phyloP scores from a whole-genome alignment of 2,888 invertebrate species.

The Stenodera caucasica region DNA sequence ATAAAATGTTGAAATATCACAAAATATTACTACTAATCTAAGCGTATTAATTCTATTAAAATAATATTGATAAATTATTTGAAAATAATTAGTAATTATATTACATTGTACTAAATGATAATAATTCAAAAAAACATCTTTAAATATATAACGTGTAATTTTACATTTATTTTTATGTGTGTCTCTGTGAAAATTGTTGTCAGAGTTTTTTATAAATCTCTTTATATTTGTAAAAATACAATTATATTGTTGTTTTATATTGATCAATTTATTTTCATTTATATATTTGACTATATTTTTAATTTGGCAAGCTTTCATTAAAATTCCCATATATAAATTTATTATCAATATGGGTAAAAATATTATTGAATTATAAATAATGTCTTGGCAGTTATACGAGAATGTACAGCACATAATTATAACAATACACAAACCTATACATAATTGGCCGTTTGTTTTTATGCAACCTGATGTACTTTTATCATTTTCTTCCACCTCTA shows the following conservation, averaged over 20 bases:
- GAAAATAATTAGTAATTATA: constrained; percentile 17
- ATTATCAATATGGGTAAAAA: constrained; percentile 27
- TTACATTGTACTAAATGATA: constrained; percentile 18
- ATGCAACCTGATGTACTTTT: constrained; percentile 51
- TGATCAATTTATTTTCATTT: constrained; percentile 10
- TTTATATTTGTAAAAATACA: constrained; percentile 27
- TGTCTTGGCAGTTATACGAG: constrained; percentile 38
- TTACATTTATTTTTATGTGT: constrained; percentile 29
- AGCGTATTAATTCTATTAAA: constrained; percentile 27
- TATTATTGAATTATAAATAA: constrained; percentile 40
- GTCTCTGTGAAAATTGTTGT: constrained; percentile 52
- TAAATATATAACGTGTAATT: constrained; percentile 27
- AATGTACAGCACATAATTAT: constrained; percentile 48
- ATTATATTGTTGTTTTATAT: constrained; percentile 16
- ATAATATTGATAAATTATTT: constrained; percentile 22
- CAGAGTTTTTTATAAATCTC: constrained; percentile 46
- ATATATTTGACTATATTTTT: constrained; percentile 11
- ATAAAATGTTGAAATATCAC: constrained; percentile 30
- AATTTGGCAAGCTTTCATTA: constrained; percentile 22
- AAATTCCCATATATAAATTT: constrained; percentile 25
- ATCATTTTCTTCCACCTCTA: constrained; percentile 47
- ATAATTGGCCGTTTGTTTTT: constrained; percentile 50
- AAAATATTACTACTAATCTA: constrained; percentile 29
- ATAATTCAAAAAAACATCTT: constrained; percentile 23
- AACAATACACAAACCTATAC: constrained; percentile 56